A percentile compares a stretch with the other conserved stretches of the same genome.
Evolutionary conservation across 2,113 vertebrate genomes (phyloP).

Genomic region (Sminthopsis crassicaudata): DNA sequence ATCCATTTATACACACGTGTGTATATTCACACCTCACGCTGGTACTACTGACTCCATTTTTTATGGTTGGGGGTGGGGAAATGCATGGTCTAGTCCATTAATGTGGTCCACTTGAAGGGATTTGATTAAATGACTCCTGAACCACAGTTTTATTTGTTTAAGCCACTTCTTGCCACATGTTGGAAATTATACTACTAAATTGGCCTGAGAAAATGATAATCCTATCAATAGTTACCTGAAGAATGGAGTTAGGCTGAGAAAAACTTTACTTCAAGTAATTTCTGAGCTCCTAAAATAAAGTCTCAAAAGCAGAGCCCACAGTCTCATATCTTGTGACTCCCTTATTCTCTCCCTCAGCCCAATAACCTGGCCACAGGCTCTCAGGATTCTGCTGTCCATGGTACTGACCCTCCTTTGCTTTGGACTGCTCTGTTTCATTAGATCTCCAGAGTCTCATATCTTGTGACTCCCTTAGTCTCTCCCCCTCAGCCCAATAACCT

Average conservation of each 20-base stretch:
- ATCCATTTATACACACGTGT: too few relatives aligned
- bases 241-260: background rate
- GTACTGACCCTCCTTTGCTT: background rate
- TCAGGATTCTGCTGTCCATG: background rate
- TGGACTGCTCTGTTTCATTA: background rate
- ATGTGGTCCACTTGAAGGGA: slow-evolving; percentile 40
- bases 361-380: background rate
- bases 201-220: slow-evolving; percentile 7
- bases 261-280: background rate
- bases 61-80: background rate
- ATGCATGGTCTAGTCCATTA: background rate
- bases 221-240: background rate
- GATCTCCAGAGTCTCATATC: background rate
- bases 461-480: background rate
- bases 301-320: background rate
- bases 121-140: background rate
- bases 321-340: background rate
- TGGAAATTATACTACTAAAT: slow-evolving; percentile 15
- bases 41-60: background rate
- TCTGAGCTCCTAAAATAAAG: background rate
- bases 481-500: background rate
- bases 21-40: background rate
- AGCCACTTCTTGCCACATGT: background rate
- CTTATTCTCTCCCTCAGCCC: background rate
- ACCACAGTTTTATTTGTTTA: background rate